phyloP scores from a whole-genome alignment of 2,888 invertebrate species.

The Psylliodes chrysocephalus region DNA sequence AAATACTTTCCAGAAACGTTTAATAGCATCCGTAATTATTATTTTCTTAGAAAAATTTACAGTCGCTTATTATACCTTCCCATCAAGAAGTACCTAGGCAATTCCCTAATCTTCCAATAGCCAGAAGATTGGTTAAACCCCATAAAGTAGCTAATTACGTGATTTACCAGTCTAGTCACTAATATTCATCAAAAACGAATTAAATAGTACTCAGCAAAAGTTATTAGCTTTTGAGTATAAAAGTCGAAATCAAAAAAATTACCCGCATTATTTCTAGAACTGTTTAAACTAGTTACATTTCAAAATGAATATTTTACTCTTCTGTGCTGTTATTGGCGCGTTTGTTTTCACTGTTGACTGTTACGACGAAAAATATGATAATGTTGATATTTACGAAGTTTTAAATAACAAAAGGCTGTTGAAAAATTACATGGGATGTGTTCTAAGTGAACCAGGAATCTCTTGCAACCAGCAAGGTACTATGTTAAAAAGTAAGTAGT shows the following conservation, averaged over 20 bases:
- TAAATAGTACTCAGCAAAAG: not conserved
- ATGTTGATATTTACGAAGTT: constrained; percentile 75
- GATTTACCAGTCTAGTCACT: not conserved
- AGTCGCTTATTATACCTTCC: too few species aligned
- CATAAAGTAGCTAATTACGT: not conserved
- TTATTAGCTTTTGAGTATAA: not conserved
- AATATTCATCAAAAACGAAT: not conserved
- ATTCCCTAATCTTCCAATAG: not conserved
- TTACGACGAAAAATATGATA: constrained; percentile 77
- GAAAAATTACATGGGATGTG: constrained; percentile 73
- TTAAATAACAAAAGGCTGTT: constrained; percentile 74
- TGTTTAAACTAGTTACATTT: too few species aligned
- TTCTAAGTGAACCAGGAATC: constrained; percentile 67
- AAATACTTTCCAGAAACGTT: too few species aligned
- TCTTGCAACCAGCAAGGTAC: not conserved
- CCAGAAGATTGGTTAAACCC: not conserved
- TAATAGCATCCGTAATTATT: too few species aligned
- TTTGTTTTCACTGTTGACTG: not conserved
- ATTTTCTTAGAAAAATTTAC: too few species aligned
- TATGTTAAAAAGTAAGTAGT: constrained; percentile 4
- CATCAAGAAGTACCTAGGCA: too few species aligned
- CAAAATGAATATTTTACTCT: not conserved
- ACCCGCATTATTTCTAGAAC: not conserved
- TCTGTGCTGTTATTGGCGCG: not conserved
- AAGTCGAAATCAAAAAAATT: not conserved